Conservation (phyloP, 2,888 invertebrate species). For the Scaptodrosophila latifasciaeformis region DNA sequence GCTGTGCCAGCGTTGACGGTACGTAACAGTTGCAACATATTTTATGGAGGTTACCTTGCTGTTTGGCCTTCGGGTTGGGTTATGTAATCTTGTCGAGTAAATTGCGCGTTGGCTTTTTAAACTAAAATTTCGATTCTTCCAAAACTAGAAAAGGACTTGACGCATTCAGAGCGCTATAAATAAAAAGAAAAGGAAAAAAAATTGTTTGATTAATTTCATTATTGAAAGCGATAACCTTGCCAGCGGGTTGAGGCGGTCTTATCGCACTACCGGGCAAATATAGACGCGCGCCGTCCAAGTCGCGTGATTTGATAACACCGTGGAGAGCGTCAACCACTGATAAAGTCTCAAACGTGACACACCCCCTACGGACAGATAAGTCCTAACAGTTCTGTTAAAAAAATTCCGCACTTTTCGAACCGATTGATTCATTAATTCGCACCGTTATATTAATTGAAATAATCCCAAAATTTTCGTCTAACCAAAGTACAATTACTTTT, state of each 20-base stretch:
- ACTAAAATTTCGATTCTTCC: constrained; percentile 24
- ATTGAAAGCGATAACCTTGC: neutral
- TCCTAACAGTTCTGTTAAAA: neutral
- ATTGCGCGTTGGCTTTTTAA: neutral
- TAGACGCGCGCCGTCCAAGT: constrained; percentile 21
- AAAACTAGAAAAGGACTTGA: too few species aligned
- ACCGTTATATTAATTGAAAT: too few species aligned
- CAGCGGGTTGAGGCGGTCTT: constrained; percentile 16
- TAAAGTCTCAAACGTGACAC: constrained; percentile 59
- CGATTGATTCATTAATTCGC: too few species aligned
- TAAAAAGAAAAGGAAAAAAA: neutral
- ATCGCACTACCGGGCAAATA: neutral
- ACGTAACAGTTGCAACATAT: constrained; percentile 49
- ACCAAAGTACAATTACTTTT: too few species aligned
- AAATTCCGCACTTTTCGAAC: neutral
- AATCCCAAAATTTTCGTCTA: too few species aligned
- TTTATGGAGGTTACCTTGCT: constrained; percentile 18
- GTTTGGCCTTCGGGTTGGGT: constrained; percentile 18
- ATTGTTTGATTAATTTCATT: constrained; percentile 40
- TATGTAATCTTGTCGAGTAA: constrained; percentile 33
- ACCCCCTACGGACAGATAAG: constrained; percentile 31
- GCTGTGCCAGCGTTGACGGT: constrained; percentile 13
- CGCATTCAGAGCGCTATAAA: neutral
- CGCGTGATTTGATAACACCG: constrained; percentile 32
- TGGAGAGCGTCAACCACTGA: constrained; percentile 30